Percentiles rank a stretch among this genome's conserved stretches.
phyloP scores from a whole-genome alignment of 1,140 invertebrate species.

The Goniozus legneri region DNA sequence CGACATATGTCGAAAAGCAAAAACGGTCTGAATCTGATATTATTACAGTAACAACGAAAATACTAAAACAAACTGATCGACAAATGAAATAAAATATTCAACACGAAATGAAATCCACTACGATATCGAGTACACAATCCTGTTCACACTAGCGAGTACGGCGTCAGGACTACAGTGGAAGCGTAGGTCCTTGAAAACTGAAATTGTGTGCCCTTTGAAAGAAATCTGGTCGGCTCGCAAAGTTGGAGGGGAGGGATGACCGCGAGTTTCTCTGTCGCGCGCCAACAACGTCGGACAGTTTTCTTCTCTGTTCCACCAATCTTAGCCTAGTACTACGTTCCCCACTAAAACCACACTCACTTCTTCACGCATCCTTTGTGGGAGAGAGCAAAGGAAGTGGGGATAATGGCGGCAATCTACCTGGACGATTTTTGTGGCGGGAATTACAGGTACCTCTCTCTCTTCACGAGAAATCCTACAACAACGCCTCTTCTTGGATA shows the following conservation, averaged over 20 bases:
- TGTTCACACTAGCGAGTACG: too few relatives aligned
- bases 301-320: slow-evolving; percentile 28
- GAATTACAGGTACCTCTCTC: slow-evolving; percentile 36
- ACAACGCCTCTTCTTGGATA: slow-evolving; percentile 20
- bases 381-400: slow-evolving; percentile 23
- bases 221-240: slow-evolving; percentile 44
- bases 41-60: too few relatives aligned
- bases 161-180: slow-evolving; percentile 33
- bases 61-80: too few relatives aligned
- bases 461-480: slow-evolving; percentile 30
- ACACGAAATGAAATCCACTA: too few relatives aligned
- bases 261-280: slow-evolving; percentile 9
- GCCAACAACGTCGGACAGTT: too few relatives aligned
- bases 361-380: slow-evolving; percentile 34
- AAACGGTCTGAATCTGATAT: too few relatives aligned
- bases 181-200: slow-evolving; percentile 53
- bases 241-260: slow-evolving; percentile 24
- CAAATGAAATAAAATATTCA: too few relatives aligned
- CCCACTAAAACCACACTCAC: too few relatives aligned
- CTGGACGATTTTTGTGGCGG: slow-evolving; percentile 49
- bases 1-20: too few relatives aligned
- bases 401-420: slow-evolving; percentile 52
- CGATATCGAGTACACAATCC: too few relatives aligned
- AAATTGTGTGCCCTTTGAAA: slow-evolving; percentile 57
- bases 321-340: slow-evolving; percentile 9